Evolutionary conservation across 2,113 vertebrate species (phyloP).

Genomic region (Oxyura jamaicensis): DNA sequence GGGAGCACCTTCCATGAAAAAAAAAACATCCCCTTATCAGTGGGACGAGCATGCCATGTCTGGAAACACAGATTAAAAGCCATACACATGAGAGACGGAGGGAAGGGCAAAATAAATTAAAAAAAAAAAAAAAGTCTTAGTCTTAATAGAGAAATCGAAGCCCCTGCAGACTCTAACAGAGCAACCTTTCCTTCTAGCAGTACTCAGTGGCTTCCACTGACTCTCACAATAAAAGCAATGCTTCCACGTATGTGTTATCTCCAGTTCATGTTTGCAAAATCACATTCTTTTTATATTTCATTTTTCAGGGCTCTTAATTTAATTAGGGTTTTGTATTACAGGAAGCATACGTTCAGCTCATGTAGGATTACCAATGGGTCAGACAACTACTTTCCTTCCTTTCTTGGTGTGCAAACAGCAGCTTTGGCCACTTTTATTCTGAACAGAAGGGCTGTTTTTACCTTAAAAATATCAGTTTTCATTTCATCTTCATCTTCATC

Average conservation of each 20-base stretch:
- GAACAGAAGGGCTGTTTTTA: constrained; percentile 21
- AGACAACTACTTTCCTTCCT: not conserved
- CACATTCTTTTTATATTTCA: not conserved
- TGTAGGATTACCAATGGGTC: not conserved
- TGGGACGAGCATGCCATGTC: not conserved
- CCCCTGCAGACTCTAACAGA: not conserved
- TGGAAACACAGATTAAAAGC: constrained; percentile 2
- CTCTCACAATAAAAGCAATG: not conserved
- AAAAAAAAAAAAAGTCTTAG: not conserved
- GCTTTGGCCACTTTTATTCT: not conserved
- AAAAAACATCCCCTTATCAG: not conserved
- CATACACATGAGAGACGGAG: not conserved
- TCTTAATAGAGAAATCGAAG: not conserved
- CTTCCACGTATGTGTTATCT: not conserved
- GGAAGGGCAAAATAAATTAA: not conserved
- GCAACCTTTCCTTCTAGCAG: not conserved
- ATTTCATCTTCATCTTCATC: constrained; percentile 59
- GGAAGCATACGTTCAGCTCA: accelerated
- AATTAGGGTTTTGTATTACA: not conserved
- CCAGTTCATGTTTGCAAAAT: not conserved
- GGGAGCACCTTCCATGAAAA: not conserved
- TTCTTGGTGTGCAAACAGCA: not conserved
- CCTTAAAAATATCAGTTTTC: not conserved
- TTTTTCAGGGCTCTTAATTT: not conserved
- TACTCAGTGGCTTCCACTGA: not conserved